Evolutionary conservation across 2,113 vertebrate species (phyloP).

Genomic region (Notiomystis cincta): DNA sequence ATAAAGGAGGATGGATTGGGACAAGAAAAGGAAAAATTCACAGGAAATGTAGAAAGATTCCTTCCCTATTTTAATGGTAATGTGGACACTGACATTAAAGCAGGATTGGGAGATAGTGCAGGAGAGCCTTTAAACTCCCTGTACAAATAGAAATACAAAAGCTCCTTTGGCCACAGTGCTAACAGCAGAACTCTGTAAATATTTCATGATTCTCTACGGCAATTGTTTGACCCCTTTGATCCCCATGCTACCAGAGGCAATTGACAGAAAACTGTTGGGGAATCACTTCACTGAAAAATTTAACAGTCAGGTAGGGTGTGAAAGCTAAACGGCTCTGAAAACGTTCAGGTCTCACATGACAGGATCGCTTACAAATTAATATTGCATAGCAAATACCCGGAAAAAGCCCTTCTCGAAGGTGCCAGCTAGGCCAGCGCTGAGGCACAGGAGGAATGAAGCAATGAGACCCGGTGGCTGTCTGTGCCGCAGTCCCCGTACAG

Average conservation of each 20-base stretch:
- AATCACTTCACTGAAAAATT: conserved; percentile 64
- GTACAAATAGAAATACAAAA: conserved; percentile 49
- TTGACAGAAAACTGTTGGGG: conserved; percentile 60
- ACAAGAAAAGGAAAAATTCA: not conserved
- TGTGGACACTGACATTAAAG: not conserved
- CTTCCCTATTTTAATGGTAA: not conserved
- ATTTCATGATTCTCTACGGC: conserved; percentile 27
- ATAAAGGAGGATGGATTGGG: not conserved
- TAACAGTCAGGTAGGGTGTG: conserved; percentile 47
- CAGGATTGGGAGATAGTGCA: not conserved
- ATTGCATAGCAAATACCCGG: not conserved
- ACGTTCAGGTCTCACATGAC: conserved; percentile 11
- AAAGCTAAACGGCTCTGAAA: conserved; percentile 60
- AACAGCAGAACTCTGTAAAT: conserved; percentile 49
- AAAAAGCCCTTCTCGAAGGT: conserved; percentile 11
- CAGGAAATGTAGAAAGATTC: not conserved
- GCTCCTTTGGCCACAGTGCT: conserved; percentile 43
- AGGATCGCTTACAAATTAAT: conserved; percentile 42
- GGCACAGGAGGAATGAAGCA: not conserved
- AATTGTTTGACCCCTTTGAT: conserved; percentile 43
- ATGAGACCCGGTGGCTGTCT: accelerated
- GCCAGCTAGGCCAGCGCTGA: not conserved
- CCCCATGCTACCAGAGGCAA: conserved; percentile 28
- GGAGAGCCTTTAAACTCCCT: conserved; percentile 15
- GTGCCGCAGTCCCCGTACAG: not conserved